phyloP scores from a whole-genome alignment of 2,888 invertebrate genomes.

The Drosophila mulleri region DNA sequence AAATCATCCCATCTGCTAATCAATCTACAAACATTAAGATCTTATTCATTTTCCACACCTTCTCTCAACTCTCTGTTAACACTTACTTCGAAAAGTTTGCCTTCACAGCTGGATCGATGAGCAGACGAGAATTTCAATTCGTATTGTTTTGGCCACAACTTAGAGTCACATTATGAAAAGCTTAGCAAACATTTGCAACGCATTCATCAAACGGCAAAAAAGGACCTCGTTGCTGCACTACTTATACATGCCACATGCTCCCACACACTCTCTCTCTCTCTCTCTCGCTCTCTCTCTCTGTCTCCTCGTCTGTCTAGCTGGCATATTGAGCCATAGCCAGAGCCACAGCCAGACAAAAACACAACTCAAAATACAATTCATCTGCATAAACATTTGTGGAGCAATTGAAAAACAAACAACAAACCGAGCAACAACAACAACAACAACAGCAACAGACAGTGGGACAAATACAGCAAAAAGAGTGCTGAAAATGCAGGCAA shows the following conservation, averaged over 20 bases:
- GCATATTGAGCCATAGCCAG: constrained; percentile 16
- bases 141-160: constrained; percentile 42
- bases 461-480: constrained; percentile 36
- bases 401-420: constrained; percentile 76
- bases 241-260: constrained; percentile 11
- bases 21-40: too few relatives aligned
- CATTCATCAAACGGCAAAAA: constrained; percentile 66
- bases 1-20: too few relatives aligned
- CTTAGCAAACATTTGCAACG: constrained; percentile 66
- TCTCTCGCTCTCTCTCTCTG: neutral
- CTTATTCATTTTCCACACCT: too few relatives aligned
- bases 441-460: constrained; percentile 21
- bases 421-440: constrained; percentile 36
- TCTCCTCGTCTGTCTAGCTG: neutral
- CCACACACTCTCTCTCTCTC: constrained; percentile 1
- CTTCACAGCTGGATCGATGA: constrained; percentile 34
- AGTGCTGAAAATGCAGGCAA: constrained; percentile 53
- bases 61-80: too few relatives aligned
- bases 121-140: constrained; percentile 22
- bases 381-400: constrained; percentile 80
- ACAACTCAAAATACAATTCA: constrained; percentile 79
- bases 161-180: constrained; percentile 61
- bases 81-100: constrained; percentile 22
- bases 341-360: constrained; percentile 62
- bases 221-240: constrained; percentile 34